phyloP scores from a whole-genome alignment of 2,113 vertebrate genomes.

The Lagopus leucura region DNA sequence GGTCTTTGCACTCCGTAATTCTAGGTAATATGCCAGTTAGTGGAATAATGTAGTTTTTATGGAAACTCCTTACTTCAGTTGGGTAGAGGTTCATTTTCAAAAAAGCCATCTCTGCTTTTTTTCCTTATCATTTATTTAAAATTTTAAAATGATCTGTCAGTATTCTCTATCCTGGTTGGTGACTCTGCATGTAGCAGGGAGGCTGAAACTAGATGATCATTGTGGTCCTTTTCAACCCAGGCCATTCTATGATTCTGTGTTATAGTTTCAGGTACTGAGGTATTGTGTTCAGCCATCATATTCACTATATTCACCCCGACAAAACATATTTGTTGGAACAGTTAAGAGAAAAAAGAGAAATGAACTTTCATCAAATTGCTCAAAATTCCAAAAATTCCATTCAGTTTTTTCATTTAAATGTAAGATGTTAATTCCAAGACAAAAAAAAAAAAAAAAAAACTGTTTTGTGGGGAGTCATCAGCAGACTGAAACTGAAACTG shows the following conservation, averaged over 20 bases:
- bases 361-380: not conserved
- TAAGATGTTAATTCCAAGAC: not conserved
- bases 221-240: too few species aligned
- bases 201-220: too few species aligned
- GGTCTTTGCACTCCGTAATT: not conserved
- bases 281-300: not conserved
- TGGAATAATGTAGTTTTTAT: not conserved
- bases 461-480: fast-evolving
- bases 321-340: not conserved
- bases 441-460: not conserved
- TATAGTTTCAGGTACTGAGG: not conserved
- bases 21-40: not conserved
- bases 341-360: not conserved
- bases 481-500: not conserved
- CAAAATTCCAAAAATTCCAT: not conserved
- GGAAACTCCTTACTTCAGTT: fast-evolving
- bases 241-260: too few species aligned
- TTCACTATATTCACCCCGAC: not conserved
- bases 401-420: not conserved
- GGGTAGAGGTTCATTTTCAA: not conserved
- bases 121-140: not conserved
- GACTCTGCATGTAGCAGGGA: too few species aligned
- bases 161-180: not conserved
- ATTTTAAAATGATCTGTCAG: not conserved
- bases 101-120: not conserved